These are phyloP conservation scores for Habropoda laboriosa DNA, from an alignment of 1,140 invertebrate genomes.

Conservation along the genomic window DNA sequence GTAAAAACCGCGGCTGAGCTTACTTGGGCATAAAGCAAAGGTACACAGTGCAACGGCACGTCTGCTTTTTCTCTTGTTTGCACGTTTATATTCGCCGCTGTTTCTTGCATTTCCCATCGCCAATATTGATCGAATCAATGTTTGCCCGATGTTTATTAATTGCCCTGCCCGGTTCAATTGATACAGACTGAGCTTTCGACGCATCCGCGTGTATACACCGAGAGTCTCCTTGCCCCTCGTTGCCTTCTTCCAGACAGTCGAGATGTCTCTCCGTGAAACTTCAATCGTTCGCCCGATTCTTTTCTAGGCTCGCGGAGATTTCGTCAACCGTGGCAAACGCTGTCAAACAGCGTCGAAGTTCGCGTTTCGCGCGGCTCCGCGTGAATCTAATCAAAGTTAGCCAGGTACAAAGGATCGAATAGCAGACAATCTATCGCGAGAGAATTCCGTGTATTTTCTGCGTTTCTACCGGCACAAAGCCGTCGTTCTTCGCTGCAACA, in stretches of 20 bases:
- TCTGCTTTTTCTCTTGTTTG: not conserved
- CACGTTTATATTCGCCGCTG: not conserved
- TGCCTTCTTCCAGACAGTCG: not conserved
- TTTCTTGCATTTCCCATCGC: slow-evolving; percentile 11
- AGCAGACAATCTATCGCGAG: not conserved
- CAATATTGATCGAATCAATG: slow-evolving; percentile 26
- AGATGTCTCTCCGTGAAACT: not conserved
- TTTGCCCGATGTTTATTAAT: slow-evolving; percentile 4
- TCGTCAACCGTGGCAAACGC: too few species aligned
- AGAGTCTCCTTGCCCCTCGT: not conserved
- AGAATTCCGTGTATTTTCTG: not conserved
- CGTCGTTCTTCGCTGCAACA: not conserved
- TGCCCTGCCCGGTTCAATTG: not conserved
- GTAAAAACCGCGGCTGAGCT: not conserved
- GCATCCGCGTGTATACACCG: not conserved
- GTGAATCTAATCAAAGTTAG: not conserved
- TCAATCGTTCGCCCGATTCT: not conserved
- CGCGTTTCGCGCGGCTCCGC: not conserved
- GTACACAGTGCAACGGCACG: not conserved
- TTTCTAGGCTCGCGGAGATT: too few species aligned
- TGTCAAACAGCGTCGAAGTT: too few species aligned
- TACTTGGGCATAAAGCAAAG: not conserved
- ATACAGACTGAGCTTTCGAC: not conserved
- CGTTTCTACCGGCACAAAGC: not conserved
- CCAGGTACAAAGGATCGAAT: not conserved